Conservation (phyloP, 2,113 vertebrate species). For the Bostrychus sinensis region DNA sequence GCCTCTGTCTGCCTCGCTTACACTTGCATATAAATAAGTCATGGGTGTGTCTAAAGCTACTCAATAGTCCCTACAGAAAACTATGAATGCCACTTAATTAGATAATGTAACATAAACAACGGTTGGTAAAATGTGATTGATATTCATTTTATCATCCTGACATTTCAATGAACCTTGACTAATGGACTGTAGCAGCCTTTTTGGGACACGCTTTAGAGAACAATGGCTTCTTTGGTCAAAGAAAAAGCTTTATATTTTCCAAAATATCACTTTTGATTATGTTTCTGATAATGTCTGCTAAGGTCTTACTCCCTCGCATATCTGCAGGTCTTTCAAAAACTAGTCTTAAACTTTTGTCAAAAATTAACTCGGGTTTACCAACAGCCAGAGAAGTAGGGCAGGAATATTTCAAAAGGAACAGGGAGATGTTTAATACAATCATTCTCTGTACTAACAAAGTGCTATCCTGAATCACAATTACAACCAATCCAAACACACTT, state of each 20-base stretch:
- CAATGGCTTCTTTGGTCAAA: not conserved
- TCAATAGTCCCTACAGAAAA: not conserved
- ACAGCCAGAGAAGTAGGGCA: too few species aligned
- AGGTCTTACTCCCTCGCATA: not conserved
- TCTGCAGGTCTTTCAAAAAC: too few species aligned
- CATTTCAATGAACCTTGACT: not conserved
- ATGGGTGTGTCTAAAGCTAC: slow-evolving; percentile 44
- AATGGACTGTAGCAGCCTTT: slow-evolving; percentile 1
- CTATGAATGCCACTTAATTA: slow-evolving; percentile 29
- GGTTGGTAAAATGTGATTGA: slow-evolving; percentile 10
- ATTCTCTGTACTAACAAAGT: too few species aligned
- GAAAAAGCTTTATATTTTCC: not conserved
- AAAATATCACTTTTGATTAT: not conserved
- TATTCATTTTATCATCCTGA: not conserved
- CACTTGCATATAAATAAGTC: not conserved
- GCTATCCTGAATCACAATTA: too few species aligned
- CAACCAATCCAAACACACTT: too few species aligned
- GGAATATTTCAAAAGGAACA: too few species aligned
- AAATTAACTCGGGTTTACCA: too few species aligned
- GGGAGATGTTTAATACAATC: too few species aligned
- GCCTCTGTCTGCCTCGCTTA: slow-evolving; percentile 11
- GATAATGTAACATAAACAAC: slow-evolving; percentile 10
- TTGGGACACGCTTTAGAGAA: not conserved
- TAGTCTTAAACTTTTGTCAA: too few species aligned
- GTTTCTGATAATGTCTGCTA: not conserved